Percentiles rank a stretch among this genome's conserved stretches.
These are phyloP conservation scores for Brachypalpus laphriformis DNA, from an alignment of 2,888 invertebrate species.

Conservation along the genomic window DNA sequence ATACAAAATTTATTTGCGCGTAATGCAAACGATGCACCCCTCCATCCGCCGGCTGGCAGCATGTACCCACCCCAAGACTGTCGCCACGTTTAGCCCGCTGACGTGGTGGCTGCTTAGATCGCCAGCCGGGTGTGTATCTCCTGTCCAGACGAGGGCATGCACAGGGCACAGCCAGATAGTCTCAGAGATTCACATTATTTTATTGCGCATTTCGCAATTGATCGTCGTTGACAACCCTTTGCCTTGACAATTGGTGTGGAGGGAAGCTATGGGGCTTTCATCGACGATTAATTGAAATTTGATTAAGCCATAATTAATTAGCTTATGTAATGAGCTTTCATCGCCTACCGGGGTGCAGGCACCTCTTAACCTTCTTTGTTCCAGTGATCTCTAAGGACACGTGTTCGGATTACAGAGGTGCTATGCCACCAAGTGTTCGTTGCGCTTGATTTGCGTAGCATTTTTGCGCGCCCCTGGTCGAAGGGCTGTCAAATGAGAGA, in stretches of 20 bases:
- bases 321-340: slow-evolving; percentile 53
- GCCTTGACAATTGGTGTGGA: neutral
- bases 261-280: neutral
- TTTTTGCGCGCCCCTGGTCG: slow-evolving; percentile 1
- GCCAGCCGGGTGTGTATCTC: slow-evolving; percentile 25
- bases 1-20: slow-evolving; percentile 16
- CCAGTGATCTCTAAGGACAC: slow-evolving; percentile 65
- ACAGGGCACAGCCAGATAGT: slow-evolving; percentile 48
- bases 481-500: slow-evolving; percentile 60
- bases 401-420: slow-evolving; percentile 49
- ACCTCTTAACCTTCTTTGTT: slow-evolving; percentile 57
- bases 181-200: slow-evolving; percentile 38
- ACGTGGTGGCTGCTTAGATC: slow-evolving; percentile 21
- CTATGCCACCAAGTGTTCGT: slow-evolving; percentile 48
- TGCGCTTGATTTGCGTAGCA: slow-evolving; percentile 68
- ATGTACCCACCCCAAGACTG: neutral
- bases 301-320: slow-evolving; percentile 67
- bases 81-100: too few species aligned
- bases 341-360: slow-evolving; percentile 10
- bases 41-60: neutral
- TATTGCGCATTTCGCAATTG: slow-evolving; percentile 50
- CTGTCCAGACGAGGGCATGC: slow-evolving; percentile 43
- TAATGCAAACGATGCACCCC: neutral
- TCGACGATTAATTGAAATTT: slow-evolving; percentile 61
- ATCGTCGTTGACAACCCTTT: slow-evolving; percentile 28